Evolutionary conservation across 2,797 vertebrate species (phyloP).

Genomic region (Tangara arthus): DNA sequence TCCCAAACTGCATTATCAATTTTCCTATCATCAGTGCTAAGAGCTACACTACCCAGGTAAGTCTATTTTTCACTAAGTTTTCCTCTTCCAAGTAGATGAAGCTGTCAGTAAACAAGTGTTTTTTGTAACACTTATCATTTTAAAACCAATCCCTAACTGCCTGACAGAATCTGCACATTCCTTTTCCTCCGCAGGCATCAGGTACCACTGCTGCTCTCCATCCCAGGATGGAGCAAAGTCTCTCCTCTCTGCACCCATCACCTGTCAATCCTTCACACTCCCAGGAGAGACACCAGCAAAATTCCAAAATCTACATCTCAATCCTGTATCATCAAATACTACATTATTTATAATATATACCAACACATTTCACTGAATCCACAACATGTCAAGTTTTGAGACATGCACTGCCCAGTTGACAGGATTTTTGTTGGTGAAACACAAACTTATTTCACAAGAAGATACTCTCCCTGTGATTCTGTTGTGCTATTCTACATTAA

Average conservation of each 20-base stretch:
- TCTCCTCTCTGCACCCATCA: neutral
- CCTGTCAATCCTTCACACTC: accelerated
- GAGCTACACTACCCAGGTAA: neutral
- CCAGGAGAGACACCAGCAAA: neutral
- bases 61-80: neutral
- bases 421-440: neutral
- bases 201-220: neutral
- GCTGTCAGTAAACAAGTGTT: neutral
- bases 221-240: neutral
- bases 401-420: neutral
- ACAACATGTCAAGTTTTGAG: neutral
- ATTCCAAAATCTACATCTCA: neutral
- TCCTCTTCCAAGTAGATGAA: neutral
- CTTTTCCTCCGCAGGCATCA: neutral
- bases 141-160: neutral
- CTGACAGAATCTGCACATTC: neutral
- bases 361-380: neutral
- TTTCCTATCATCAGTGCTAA: neutral
- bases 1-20: neutral
- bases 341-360: neutral
- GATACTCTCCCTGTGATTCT: neutral
- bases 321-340: neutral
- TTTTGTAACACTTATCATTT: neutral
- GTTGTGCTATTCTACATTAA: neutral
- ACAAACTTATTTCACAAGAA: neutral